phyloP scores from a whole-genome alignment of 2,888 invertebrate genomes.

The Eupeodes latifasciatus region DNA sequence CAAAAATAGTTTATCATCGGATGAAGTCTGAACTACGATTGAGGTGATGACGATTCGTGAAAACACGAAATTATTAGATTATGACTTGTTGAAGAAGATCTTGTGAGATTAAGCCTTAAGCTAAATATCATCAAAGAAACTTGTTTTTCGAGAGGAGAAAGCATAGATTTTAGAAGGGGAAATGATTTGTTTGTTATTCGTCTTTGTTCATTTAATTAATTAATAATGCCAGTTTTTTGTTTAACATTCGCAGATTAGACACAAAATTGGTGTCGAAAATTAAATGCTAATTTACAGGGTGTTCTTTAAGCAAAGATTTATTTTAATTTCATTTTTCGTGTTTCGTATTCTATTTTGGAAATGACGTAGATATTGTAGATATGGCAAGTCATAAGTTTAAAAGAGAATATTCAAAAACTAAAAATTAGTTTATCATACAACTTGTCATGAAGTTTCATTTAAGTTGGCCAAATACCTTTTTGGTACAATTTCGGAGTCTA shows the following conservation, averaged over 20 bases:
- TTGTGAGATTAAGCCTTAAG: not conserved
- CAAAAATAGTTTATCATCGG: constrained; percentile 4
- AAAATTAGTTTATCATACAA: too few species aligned
- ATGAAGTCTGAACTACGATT: constrained; percentile 35
- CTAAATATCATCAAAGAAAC: constrained; percentile 43
- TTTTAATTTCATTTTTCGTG: too few species aligned
- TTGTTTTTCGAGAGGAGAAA: constrained; percentile 42
- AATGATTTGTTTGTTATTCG: not conserved
- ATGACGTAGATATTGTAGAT: too few species aligned
- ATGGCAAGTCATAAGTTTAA: too few species aligned
- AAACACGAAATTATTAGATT: not conserved
- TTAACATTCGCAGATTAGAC: not conserved
- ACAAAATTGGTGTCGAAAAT: not conserved
- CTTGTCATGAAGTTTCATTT: too few species aligned
- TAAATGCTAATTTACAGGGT: not conserved
- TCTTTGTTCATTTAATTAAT: constrained; percentile 4
- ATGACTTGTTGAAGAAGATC: constrained; percentile 1
- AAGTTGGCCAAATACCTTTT: too few species aligned
- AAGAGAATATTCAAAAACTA: too few species aligned
- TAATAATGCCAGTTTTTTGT: constrained; percentile 33
- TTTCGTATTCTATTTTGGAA: too few species aligned
- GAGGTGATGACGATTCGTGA: constrained; percentile 14
- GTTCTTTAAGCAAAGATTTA: not conserved
- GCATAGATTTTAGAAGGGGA: constrained; percentile 22
- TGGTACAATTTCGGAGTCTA: too few species aligned